Percentiles rank a stretch among this genome's conserved stretches.
Conservation (phyloP, 2,113 vertebrate genomes). For the Ornithorhynchus anatinus region DNA sequence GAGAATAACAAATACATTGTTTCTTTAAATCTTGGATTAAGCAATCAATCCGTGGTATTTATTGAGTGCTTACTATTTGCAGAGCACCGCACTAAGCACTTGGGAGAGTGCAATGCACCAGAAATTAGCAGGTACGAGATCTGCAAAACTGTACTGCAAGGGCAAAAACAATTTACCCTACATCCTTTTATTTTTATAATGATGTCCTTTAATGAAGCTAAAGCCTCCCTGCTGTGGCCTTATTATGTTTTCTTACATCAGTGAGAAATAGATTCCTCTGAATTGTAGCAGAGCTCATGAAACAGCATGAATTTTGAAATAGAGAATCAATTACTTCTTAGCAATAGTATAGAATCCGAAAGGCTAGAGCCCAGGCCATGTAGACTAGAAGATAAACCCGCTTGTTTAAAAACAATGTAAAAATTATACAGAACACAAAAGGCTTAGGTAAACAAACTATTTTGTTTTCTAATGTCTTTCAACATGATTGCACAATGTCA, state of each 20-base stretch:
- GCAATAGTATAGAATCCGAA: conserved; percentile 53
- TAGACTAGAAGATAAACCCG: conserved; percentile 17
- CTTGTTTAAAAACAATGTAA: background rate
- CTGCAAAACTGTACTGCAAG: conserved; percentile 65
- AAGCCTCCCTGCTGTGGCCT: conserved; percentile 73
- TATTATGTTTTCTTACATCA: conserved; percentile 74
- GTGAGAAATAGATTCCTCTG: conserved; percentile 64
- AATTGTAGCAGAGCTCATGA: conserved; percentile 69
- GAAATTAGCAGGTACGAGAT: too few species aligned
- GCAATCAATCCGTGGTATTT: too few species aligned
- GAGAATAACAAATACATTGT: conserved; percentile 51
- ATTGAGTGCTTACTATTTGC: too few species aligned
- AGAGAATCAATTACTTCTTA: conserved; percentile 67
- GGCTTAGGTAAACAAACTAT: background rate
- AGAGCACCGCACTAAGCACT: too few species aligned
- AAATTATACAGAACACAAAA: background rate
- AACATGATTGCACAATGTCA: background rate
- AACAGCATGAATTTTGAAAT: conserved; percentile 69
- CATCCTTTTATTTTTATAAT: conserved; percentile 72
- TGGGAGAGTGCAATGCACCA: too few species aligned
- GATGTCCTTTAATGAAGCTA: conserved; percentile 76
- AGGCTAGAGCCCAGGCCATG: background rate
- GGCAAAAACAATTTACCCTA: conserved; percentile 71
- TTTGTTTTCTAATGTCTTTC: conserved; percentile 4
- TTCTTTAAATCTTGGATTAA: conserved; percentile 70